Evolutionary conservation across 2,113 vertebrate species (phyloP).

Genomic region (Orthochromis malagaraziensis): DNA sequence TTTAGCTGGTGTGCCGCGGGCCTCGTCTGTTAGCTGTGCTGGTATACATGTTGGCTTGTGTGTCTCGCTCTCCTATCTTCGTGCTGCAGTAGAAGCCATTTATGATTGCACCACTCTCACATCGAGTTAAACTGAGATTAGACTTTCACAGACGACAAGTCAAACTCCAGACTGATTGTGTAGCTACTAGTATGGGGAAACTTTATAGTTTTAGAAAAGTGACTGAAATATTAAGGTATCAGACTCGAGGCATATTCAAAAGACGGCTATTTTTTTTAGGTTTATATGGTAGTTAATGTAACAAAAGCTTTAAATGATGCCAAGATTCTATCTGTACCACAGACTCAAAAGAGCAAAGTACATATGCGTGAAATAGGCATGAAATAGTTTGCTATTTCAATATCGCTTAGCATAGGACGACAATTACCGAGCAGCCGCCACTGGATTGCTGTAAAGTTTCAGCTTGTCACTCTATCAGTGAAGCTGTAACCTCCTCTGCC

Average conservation of each 20-base stretch:
- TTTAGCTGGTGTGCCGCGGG: constrained; percentile 61
- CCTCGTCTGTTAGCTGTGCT: constrained; percentile 38
- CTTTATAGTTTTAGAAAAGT: background rate
- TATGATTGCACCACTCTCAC: constrained; percentile 26
- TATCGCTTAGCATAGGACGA: background rate
- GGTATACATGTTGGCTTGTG: constrained; percentile 45
- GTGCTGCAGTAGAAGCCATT: constrained; percentile 28
- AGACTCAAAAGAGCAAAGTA: background rate
- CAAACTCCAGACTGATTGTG: constrained; percentile 15
- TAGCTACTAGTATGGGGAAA: background rate
- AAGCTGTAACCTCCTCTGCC: background rate
- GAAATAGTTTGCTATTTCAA: background rate
- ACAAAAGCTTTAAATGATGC: background rate
- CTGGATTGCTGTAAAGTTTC: background rate
- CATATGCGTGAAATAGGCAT: background rate
- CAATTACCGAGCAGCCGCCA: background rate
- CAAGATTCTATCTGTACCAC: background rate
- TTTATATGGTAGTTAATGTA: background rate
- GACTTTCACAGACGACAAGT: constrained; percentile 28
- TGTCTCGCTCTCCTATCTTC: background rate
- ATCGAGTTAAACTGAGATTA: constrained; percentile 19
- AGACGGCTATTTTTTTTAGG: background rate
- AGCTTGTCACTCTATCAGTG: background rate
- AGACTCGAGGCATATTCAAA: background rate
- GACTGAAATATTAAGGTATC: background rate